Conservation (phyloP, 2,888 invertebrate species). For the Drosophila seclusa region DNA sequence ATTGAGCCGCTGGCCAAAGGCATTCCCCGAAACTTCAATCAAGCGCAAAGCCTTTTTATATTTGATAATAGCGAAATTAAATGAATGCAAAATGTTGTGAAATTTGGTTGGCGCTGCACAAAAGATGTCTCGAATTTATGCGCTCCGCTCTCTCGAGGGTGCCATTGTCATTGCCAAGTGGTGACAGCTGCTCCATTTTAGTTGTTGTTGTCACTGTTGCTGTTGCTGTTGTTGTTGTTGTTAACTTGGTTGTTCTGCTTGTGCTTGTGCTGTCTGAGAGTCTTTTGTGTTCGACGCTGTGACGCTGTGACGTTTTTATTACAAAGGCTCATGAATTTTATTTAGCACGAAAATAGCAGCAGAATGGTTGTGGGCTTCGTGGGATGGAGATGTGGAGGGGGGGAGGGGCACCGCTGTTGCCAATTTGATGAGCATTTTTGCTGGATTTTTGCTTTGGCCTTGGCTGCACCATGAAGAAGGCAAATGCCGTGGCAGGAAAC, state of each 20-base stretch:
- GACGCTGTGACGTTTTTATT: slow-evolving; percentile 69
- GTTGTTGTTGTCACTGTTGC: slow-evolving; percentile 9
- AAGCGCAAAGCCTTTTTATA: slow-evolving; percentile 76
- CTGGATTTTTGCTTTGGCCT: slow-evolving; percentile 47
- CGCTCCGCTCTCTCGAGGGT: slow-evolving; percentile 58
- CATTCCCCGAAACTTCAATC: slow-evolving; percentile 60
- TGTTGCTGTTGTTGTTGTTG: not conserved
- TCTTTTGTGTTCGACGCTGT: slow-evolving; percentile 61
- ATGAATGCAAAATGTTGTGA: slow-evolving; percentile 74
- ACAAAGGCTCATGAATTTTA: slow-evolving; percentile 77
- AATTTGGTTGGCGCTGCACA: slow-evolving; percentile 55
- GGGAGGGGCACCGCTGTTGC: slow-evolving; percentile 39
- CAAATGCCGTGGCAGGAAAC: slow-evolving; percentile 45
- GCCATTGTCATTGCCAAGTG: slow-evolving; percentile 74
- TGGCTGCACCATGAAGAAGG: slow-evolving; percentile 47
- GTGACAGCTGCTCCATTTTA: slow-evolving; percentile 63
- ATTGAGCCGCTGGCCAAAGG: slow-evolving; percentile 43
- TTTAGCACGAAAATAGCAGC: slow-evolving; percentile 54
- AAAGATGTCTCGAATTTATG: slow-evolving; percentile 71
- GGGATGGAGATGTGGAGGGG: not conserved
- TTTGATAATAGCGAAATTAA: slow-evolving; percentile 76
- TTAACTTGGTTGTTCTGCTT: not conserved
- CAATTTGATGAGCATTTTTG: slow-evolving; percentile 66
- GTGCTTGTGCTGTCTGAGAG: slow-evolving; percentile 23
- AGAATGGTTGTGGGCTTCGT: too few species aligned